A percentile compares a stretch with the other conserved stretches of the same genome.
phyloP scores from a whole-genome alignment of 2,113 vertebrate genomes.

The Canis aureus region DNA sequence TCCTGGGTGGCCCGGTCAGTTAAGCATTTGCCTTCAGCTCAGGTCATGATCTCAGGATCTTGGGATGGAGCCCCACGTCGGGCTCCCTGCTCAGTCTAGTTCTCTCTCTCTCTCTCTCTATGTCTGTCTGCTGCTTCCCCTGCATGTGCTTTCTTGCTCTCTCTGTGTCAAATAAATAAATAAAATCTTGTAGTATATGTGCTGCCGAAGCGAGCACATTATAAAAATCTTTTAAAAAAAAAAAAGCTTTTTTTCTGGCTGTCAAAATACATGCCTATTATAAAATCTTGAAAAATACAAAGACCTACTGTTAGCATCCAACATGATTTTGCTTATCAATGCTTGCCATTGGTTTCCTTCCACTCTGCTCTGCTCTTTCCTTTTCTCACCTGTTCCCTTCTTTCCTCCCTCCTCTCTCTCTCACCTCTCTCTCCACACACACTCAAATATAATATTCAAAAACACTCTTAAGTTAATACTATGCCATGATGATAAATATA shows the following conservation, averaged over 20 bases:
- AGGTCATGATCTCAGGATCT: not conserved
- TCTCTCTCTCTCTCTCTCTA: not conserved
- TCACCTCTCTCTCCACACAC: rapidly evolving
- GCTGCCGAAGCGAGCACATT: too few relatives aligned
- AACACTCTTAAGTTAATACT: not conserved
- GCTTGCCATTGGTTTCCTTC: not conserved
- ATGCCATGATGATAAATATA: not conserved
- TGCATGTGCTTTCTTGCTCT: not conserved
- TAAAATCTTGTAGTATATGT: too few relatives aligned
- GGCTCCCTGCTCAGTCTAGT: not conserved
- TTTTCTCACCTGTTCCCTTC: not conserved
- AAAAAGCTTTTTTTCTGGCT: not conserved
- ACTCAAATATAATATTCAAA: not conserved
- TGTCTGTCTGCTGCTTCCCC: not conserved
- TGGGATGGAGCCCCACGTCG: not conserved
- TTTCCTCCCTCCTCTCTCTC: not conserved
- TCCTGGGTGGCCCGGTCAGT: not conserved
- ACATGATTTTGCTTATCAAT: not conserved
- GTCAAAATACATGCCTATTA: not conserved
- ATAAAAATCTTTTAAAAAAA: too few relatives aligned
- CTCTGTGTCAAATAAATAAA: not conserved
- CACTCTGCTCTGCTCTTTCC: not conserved
- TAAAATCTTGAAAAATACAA: not conserved
- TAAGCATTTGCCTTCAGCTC: not conserved
- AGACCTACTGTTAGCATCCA: not conserved